Conservation (phyloP, 2,113 vertebrate genomes). For the Theropithecus gelada region DNA sequence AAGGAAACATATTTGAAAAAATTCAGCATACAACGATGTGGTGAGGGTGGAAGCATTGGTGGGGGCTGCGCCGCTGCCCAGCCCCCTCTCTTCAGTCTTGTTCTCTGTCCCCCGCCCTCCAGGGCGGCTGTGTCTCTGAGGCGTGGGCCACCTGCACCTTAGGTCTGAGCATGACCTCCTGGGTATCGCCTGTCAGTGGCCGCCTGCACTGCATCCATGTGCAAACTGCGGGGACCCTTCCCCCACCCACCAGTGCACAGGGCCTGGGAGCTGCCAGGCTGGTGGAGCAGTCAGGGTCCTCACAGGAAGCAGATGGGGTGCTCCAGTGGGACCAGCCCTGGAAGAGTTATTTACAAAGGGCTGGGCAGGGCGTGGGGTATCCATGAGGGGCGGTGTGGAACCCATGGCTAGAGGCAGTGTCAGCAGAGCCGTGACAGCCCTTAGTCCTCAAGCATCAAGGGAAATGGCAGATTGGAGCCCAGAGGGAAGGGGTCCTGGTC, state of each 20-base stretch:
- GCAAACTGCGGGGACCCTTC: not conserved
- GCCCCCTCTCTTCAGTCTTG: accelerated
- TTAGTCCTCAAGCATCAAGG: too few relatives aligned
- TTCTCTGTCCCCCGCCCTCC: accelerated
- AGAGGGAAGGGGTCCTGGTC: accelerated
- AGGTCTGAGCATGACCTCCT: too few relatives aligned
- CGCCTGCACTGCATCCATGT: not conserved
- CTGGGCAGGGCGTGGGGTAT: not conserved
- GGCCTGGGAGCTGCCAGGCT: not conserved
- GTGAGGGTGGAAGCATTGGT: accelerated
- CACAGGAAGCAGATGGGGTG: not conserved
- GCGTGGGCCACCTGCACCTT: not conserved
- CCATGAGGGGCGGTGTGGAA: accelerated
- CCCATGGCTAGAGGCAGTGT: accelerated
- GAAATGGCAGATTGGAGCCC: accelerated
- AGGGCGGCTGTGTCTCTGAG: too few relatives aligned
- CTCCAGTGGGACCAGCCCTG: not conserved
- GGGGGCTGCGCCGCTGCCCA: accelerated
- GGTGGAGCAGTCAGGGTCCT: not conserved
- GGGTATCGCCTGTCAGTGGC: not conserved
- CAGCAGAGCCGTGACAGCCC: not conserved
- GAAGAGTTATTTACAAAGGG: not conserved
- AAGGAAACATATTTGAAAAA: too few relatives aligned
- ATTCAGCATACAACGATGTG: accelerated
- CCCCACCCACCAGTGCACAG: accelerated